Conservation (phyloP, 1,140 invertebrate species). For the Trichoplusia ni region DNA sequence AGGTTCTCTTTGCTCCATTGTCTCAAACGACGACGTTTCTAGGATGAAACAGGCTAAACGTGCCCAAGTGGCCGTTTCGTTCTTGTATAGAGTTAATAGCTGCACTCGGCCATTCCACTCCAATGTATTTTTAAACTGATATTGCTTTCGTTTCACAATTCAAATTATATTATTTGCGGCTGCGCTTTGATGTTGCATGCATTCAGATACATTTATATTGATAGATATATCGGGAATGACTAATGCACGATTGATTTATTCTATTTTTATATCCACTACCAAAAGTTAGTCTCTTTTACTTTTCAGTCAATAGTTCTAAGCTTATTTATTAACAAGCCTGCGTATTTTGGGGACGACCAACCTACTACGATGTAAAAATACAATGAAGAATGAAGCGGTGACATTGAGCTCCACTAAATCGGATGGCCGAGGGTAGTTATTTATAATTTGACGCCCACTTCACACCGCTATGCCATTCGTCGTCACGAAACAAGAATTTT, state of each 20-base stretch:
- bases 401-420: constrained; percentile 70
- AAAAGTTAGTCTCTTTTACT: too few species aligned
- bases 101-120: constrained; percentile 31
- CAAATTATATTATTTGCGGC: constrained; percentile 34
- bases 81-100: constrained; percentile 36
- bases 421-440: constrained; percentile 63
- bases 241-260: not conserved
- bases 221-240: constrained; percentile 7
- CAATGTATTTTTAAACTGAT: constrained; percentile 42
- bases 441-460: constrained; percentile 66
- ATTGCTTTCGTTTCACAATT: constrained; percentile 51
- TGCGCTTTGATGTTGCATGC: constrained; percentile 37
- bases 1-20: constrained; percentile 62
- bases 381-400: constrained; percentile 50
- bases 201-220: too few species aligned
- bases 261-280: too few species aligned
- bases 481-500: constrained; percentile 56
- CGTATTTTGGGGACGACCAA: constrained; percentile 2
- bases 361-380: constrained; percentile 53
- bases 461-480: constrained; percentile 42
- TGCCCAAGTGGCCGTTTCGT: constrained; percentile 51
- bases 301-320: too few species aligned
- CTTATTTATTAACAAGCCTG: not conserved
- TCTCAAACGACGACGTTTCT: constrained; percentile 62
- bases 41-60: constrained; percentile 52